Base-by-base conservation (phyloP, 2,797 vertebrate species). In the Anguilla megastoma region DNA sequence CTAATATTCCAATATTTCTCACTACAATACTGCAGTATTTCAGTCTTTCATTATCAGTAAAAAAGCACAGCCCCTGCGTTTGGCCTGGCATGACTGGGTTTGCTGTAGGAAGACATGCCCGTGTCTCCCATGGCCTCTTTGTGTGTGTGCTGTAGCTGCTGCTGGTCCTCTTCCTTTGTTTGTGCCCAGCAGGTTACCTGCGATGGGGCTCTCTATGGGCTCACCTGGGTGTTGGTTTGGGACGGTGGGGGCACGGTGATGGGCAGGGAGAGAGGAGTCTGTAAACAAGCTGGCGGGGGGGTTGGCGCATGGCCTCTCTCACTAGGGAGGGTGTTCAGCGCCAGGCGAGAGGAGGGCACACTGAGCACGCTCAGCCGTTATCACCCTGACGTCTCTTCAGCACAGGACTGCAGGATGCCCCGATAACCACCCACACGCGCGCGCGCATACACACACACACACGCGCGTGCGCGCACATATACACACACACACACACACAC, bases 151-250 rank as follows among this genome's bases (percentile, higher is more conserved):
- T 66, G 60, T 9, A 27, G 21, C 5, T 66, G 24, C 63, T 66
- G 63, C 63, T 66, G 63, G 63, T 36, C 71, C 30, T 36, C 0
- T 21, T 50, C 45, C 18, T 82, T 48, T 82, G 41, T 82, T 45
- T 82, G 41, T 8, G 36, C 5, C 79, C 79, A 24, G 41, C 16
- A 48, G 79, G 79, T 82, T 2, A 45, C 7, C 21, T 50, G 79
- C 18, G 18, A 24, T 21, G 63, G 69, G 69, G n/a, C 69, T 74
- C n/a, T 33, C 69, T 14, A 14, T 16, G 56, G 41, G 63, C 16
- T 79, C 74, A 79, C 74, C 74, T 80, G 69, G 85, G 86, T 83
- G n/a, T 83, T 45, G 36, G 14, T 82, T 89, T 85, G 85, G 84
- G 80, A 85, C 58, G 86, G 84, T 3, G 69, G 27, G 71, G 84